A percentile compares a stretch with the other conserved stretches of the same genome.
Conservation (phyloP, 2,888 invertebrate species). For the Antheraea yamamai region DNA sequence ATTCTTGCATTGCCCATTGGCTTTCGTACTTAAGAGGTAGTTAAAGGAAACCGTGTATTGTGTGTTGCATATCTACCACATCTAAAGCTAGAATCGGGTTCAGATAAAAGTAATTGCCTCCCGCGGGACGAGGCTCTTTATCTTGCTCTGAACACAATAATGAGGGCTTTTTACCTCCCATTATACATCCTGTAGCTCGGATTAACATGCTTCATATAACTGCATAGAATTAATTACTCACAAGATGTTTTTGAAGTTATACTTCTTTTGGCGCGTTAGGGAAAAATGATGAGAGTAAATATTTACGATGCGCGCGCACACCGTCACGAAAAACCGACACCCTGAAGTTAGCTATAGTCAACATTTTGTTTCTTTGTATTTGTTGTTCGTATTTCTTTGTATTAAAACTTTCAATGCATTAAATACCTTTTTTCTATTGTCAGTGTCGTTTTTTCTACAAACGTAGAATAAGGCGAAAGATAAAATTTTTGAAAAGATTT, state of each 20-base stretch:
- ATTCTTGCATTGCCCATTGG: not conserved
- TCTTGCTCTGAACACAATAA: slow-evolving; percentile 39
- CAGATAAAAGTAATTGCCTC: slow-evolving; percentile 45
- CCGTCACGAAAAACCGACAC: too few relatives aligned
- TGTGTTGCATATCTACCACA: slow-evolving; percentile 23
- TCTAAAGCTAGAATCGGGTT: slow-evolving; percentile 31
- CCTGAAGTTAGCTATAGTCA: too few relatives aligned
- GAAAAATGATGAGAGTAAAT: too few relatives aligned
- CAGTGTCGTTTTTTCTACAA: too few relatives aligned
- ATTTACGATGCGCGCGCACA: too few relatives aligned
- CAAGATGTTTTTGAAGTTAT: not conserved
- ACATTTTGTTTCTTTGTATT: too few relatives aligned
- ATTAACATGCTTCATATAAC: slow-evolving; percentile 30
- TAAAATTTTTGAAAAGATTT: too few relatives aligned
- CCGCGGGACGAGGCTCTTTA: slow-evolving; percentile 35
- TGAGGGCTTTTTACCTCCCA: slow-evolving; percentile 36
- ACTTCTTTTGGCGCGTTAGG: too few relatives aligned
- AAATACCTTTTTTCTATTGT: too few relatives aligned
- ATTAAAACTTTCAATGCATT: too few relatives aligned
- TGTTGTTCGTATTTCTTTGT: too few relatives aligned
- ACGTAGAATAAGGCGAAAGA: too few relatives aligned
- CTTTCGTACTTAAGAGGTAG: not conserved
- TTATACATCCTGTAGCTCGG: slow-evolving; percentile 18
- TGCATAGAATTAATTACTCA: slow-evolving; percentile 15
- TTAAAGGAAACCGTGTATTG: slow-evolving; percentile 26